Conservation (phyloP, 2,797 vertebrate genomes). For the Silurus lanzhouensis region DNA sequence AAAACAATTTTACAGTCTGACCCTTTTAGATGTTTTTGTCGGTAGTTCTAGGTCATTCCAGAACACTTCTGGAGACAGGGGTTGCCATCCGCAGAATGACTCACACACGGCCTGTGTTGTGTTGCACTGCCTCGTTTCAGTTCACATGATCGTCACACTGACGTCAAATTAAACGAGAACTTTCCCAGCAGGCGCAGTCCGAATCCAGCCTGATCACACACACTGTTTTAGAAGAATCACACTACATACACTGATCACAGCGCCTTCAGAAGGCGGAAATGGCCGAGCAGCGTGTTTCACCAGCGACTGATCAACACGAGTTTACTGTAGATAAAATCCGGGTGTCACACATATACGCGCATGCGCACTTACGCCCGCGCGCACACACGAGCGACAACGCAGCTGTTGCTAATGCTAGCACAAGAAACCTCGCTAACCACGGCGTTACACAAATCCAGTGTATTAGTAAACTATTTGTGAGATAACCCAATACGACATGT, state of each 20-base stretch:
- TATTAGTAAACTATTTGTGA: not conserved
- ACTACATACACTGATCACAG: no score
- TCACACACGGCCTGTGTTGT: not conserved
- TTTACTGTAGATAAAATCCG: not conserved
- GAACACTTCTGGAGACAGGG: not conserved
- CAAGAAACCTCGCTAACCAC: not conserved
- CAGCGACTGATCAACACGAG: not conserved
- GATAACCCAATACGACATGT: no score
- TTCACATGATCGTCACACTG: not conserved
- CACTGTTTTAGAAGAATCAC: no score
- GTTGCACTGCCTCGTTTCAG: not conserved
- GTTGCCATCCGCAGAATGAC: not conserved
- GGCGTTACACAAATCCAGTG: not conserved
- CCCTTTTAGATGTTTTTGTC: not conserved
- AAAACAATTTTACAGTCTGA: not conserved
- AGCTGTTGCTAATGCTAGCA: conserved; percentile 8
- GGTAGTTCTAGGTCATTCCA: not conserved
- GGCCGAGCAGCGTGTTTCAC: not conserved
- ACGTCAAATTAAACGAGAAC: not conserved
- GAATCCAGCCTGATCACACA: no score
- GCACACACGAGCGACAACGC: not conserved
- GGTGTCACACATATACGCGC: not conserved
- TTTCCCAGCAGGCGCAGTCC: not conserved
- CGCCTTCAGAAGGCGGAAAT: no score
- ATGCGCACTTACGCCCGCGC: not conserved